These are phyloP conservation scores for Globodera rostochiensis DNA, from an alignment of 1,140 invertebrate species.

Conservation along the genomic window DNA sequence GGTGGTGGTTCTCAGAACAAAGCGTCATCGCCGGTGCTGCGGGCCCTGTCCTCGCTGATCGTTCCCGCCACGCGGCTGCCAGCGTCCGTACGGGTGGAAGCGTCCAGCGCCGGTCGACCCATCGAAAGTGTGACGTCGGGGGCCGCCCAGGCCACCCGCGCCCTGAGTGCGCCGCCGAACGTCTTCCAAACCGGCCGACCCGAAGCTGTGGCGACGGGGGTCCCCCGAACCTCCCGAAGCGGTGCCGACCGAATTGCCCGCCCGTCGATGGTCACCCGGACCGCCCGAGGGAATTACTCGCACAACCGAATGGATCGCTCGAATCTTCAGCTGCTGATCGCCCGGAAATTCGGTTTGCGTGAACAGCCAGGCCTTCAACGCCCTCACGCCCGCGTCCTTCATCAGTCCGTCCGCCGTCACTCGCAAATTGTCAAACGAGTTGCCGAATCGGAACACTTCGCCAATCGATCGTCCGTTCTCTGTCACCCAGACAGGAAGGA, in stretches of 20 bases:
- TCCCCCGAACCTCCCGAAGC: neutral
- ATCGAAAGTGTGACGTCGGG: neutral
- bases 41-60: neutral
- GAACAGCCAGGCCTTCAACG: conserved; percentile 14
- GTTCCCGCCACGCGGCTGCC: neutral
- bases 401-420: conserved; percentile 5
- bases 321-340: neutral
- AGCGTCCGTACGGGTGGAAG: neutral
- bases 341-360: neutral
- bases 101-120: no score
- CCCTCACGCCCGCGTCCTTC: neutral
- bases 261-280: neutral
- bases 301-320: neutral
- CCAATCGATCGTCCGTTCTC: conserved; percentile 1
- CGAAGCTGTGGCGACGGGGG: neutral
- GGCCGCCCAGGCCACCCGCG: neutral
- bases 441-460: conserved; percentile 12
- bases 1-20: neutral
- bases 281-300: neutral
- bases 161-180: neutral
- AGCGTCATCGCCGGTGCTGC: no score
- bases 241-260: neutral
- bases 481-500: neutral
- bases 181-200: neutral
- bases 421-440: neutral